Conservation (phyloP, 1,140 invertebrate species). For the Meloidogyne exigua region DNA sequence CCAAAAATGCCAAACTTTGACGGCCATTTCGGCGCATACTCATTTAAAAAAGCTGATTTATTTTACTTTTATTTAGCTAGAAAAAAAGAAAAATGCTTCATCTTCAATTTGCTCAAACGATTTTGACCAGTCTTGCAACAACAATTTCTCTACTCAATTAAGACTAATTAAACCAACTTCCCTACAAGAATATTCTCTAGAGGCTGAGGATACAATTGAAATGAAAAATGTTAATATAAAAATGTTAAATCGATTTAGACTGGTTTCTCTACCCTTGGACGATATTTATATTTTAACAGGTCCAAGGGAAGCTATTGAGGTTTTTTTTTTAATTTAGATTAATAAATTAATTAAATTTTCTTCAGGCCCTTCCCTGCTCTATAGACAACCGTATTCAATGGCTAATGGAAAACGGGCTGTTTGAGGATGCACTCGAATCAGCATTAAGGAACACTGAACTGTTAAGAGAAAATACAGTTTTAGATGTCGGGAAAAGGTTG, state of each 20-base stretch:
- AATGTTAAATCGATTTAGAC: constrained; percentile 34
- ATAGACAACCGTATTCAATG: constrained; percentile 52
- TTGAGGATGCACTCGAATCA: constrained; percentile 51
- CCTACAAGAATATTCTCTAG: constrained; percentile 32
- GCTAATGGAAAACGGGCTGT: constrained; percentile 55
- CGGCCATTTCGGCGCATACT: no score
- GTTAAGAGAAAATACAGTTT: constrained; percentile 39
- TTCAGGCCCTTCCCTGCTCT: constrained; percentile 55
- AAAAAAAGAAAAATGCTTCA: not conserved
- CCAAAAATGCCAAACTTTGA: no score
- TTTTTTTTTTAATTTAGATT: not conserved
- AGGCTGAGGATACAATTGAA: constrained; percentile 47
- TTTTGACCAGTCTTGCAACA: constrained; percentile 3
- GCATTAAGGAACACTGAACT: constrained; percentile 38
- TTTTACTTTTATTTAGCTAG: not conserved
- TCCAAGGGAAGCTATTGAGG: constrained; percentile 49
- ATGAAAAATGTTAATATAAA: constrained; percentile 38
- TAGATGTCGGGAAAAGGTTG: constrained; percentile 44
- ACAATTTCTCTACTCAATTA: constrained; percentile 22
- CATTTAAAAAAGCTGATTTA: not conserved
- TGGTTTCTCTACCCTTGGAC: constrained; percentile 33
- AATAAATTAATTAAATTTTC: not conserved
- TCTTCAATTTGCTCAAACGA: constrained; percentile 24
- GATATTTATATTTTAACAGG: constrained; percentile 46
- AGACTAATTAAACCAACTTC: constrained; percentile 21